phyloP scores from a whole-genome alignment of 2,797 vertebrate genomes.

The Etheostoma perlongum region DNA sequence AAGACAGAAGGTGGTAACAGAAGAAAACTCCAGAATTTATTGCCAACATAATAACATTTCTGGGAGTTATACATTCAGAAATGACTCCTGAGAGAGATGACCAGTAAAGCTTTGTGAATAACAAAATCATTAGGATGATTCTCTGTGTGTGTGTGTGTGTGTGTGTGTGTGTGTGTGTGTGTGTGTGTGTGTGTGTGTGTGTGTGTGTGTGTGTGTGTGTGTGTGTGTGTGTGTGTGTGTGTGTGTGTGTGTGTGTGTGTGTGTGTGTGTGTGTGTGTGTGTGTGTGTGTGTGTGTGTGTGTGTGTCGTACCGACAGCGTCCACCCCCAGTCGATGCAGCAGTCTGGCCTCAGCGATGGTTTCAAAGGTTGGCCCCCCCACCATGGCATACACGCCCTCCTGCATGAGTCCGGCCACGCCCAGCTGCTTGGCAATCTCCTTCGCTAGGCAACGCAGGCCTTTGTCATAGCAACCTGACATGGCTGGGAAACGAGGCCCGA shows the following conservation, averaged over 20 bases:
- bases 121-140: too few relatives aligned
- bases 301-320: conserved; percentile 84
- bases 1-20: too few relatives aligned
- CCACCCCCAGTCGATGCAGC: conserved; percentile 85
- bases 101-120: too few relatives aligned
- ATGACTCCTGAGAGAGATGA: background rate
- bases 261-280: background rate
- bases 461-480: conserved; percentile 87
- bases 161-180: background rate
- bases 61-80: background rate
- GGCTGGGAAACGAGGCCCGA: conserved; percentile 88
- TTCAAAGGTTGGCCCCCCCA: conserved; percentile 89
- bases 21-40: too few relatives aligned
- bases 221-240: background rate
- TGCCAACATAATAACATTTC: background rate
- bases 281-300: background rate
- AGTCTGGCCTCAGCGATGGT: conserved; percentile 86
- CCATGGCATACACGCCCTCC: conserved; percentile 89
- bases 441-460: conserved; percentile 76
- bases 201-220: background rate
- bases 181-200: background rate
- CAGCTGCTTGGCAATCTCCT: conserved; percentile 81
- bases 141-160: background rate
- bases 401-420: conserved; percentile 75
- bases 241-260: too few relatives aligned